Conservation (phyloP, 2,113 vertebrate species). For the Bettongia penicillata region DNA sequence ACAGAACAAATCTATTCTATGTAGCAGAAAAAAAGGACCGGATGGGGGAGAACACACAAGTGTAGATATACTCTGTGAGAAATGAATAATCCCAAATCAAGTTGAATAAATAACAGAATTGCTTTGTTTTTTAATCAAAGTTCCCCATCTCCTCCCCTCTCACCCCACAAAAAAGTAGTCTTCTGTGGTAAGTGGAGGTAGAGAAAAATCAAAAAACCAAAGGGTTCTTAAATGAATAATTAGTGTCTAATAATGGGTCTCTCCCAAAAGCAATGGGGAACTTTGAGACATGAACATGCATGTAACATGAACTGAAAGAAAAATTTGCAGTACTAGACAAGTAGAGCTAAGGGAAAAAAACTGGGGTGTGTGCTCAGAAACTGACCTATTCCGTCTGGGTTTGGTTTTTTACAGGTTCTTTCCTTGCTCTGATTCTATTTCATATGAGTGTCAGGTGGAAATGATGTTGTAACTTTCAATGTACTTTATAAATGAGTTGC, state of each 20-base stretch:
- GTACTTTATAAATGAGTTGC: not conserved
- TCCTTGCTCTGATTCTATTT: slow-evolving; percentile 30
- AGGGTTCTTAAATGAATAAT: not conserved
- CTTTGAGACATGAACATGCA: not conserved
- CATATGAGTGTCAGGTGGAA: not conserved
- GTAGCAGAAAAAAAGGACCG: not conserved
- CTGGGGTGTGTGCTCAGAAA: not conserved
- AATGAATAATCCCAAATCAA: not conserved
- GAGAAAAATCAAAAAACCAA: not conserved
- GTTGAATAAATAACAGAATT: not conserved
- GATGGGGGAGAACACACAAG: not conserved
- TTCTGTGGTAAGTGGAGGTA: not conserved
- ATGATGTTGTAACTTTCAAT: not conserved
- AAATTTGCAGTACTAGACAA: not conserved
- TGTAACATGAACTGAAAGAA: not conserved
- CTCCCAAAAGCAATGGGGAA: slow-evolving; percentile 11
- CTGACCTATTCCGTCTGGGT: not conserved
- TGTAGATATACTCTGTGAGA: not conserved
- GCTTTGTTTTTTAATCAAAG: not conserved
- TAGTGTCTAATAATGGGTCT: not conserved
- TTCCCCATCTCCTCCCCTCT: too few relatives aligned
- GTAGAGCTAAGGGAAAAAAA: not conserved
- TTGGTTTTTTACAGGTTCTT: not conserved
- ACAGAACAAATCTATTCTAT: not conserved
- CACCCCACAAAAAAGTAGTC: not conserved